Evolutionary conservation across 2,113 vertebrate species (phyloP), one percentile per base, ranked within the genome.

Genomic region (Dromaius novaehollandiae): DNA sequence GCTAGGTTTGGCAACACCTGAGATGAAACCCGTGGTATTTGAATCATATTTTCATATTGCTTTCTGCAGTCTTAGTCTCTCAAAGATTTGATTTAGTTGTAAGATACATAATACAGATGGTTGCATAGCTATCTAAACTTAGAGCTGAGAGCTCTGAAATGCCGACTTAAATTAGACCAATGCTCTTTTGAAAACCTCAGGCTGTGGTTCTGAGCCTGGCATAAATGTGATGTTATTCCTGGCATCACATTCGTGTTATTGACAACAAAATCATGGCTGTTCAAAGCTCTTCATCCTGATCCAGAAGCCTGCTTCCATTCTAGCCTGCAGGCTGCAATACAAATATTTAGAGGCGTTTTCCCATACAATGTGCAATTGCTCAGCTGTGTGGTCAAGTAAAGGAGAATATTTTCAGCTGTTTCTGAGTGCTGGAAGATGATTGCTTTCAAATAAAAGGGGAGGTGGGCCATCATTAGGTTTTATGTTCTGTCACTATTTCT

Each of bases 211-310:
- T 75, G 80, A 88, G 55, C n/a, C 76, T 97, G 96, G 94, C 83
- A 70, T 26, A 88, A 55, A 44, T 63, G 69, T 46, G 58, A 30
- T 95, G 76, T 95, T 97, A 77, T 97, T 98, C 82, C 97, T 98
- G 97, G 97, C 96, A 13, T 53, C 42, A 68, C 84, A 76, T 71
- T 93, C 28, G 2, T 38, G 48, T 71, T 88, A 82, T 68, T 94
- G 96, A 91, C 81, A 86, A 73, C 61, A 66, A 96, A 91, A 92
- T 42, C 38, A 13, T 0, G 0, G 71, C 69, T 77, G 44, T 22
- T 91, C 63, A 60, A 86, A 55, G 38, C 24, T 86, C 92, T 79
- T 82, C 80, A 77, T 93, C 81, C 70, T 11, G 0, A 15, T 26
- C 86, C 88, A 93, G 85, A 70, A 44, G 58, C 63, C 21, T 4